Base-by-base conservation (phyloP, 2,888 invertebrate species). In the Frankliniella intonsa region DNA sequence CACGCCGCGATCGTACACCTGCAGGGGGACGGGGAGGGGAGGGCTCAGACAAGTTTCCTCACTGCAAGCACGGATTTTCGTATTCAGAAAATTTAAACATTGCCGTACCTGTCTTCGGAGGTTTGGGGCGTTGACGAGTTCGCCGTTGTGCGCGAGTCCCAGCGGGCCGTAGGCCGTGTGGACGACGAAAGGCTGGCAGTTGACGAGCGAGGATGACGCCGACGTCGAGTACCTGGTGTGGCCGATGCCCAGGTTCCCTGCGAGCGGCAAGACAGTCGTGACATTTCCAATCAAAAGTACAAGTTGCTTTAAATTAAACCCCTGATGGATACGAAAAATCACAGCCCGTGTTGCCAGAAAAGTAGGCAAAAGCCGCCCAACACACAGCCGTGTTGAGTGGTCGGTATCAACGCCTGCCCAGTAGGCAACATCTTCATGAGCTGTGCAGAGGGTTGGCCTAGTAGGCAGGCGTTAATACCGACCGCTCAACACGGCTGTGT, bases 111-210 rank as follows among this genome's bases (percentile, higher is more conserved):
- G 95, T 89, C 94, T 93, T 84, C 97, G 90, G 38, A 98, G 90
- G 83, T 94, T 94, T 87, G 94, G 94, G 84, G 97, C 97, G 89
- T 99, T 98, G 83, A 98, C 96, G 76, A 99, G 91, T 88, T 99
- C 98, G 0, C 99, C 99, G 87, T 99, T 99, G 87, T 99, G 99
- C 0, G 98, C 98, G 62, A 99, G 95, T 0, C 98, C 97, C 82
- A 99, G 90, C 7, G 95, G 94, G 0, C 99, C 99, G 87, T 98
- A 97, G 0, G 95, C 93, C 2, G 98, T 98, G 88, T 99, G 98
- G 0, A 99, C 98, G 25, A 99, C 97, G 88, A 99, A 99, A 0
- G 99, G 99, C 88, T 99, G 99, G 86, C 98, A 98, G 88, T 99
- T 98, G 84, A 97, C 94, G 87, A 95, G 94, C 87, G 97, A 97